Base-by-base conservation (phyloP, 2,888 invertebrate genomes). In the Noctua janthe region DNA sequence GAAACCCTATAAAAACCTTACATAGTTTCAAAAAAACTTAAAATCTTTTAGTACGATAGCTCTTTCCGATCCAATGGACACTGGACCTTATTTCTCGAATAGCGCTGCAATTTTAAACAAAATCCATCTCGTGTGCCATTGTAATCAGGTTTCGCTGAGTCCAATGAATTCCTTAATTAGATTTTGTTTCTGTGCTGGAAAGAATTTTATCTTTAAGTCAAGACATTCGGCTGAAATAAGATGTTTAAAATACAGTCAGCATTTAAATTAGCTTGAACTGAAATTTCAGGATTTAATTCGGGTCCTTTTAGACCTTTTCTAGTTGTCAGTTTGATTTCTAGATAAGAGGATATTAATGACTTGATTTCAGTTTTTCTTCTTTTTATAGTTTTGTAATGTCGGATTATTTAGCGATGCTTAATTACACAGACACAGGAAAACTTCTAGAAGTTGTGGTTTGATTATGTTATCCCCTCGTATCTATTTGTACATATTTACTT, bases 121-220 rank as follows among this genome's bases (percentile, higher is more conserved):
- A 78, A 82, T 69, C 67, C 47, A 20, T 82, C 70, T 75, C 49
- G 70, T 64, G 78, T 86, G 70, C 83, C 62, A 86, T 78, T 66
- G 69, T 76, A 76, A 86, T 86, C 83, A 83, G 35, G 51, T 83
- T 75, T 78, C 75, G 56, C 74, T 75, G 77, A 87, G 77, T 87
- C 81, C 54, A 77, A 80, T 71, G 62, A 80, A 84, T 75, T 73
- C 72, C 71, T 84, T 87, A 87, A 85, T 84, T 87, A 87, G 54
- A 87, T 80, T 64, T 77, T 70, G 62, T 79, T 74, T 80, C 70
- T 73, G 35, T 62, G 49, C 77, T 73, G 64, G 70, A 73, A 75
- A 77, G 62, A 73, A 77, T 71, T 75, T 77, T 87, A 85, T 80
- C 71, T 71, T 49, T 56, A 20, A 66, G 66, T 39, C 66, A 80